Evolutionary conservation across 2,113 vertebrate genomes (phyloP).

Genomic region (Synodontis membranacea): DNA sequence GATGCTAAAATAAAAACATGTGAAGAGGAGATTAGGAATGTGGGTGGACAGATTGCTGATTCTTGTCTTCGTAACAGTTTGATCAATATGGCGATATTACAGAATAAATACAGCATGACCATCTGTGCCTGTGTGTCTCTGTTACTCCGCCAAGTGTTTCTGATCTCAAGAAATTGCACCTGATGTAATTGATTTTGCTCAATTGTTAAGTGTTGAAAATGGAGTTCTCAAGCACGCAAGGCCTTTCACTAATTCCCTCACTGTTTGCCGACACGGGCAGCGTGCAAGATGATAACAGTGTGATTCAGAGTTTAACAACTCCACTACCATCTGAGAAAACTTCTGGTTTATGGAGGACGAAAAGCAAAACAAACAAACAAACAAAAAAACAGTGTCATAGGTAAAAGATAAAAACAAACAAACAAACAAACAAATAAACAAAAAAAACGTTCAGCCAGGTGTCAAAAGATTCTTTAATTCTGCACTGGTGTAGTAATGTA

Average conservation of each 20-base stretch:
- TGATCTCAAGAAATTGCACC: background rate
- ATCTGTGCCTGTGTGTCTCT: background rate
- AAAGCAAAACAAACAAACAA: no score
- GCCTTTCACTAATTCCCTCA: background rate
- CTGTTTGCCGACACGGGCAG: background rate
- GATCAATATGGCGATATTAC: slow-evolving; percentile 57
- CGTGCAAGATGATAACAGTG: background rate
- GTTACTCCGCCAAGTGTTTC: background rate
- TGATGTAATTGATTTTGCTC: slow-evolving; percentile 5
- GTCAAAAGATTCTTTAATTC: background rate
- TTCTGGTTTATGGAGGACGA: background rate
- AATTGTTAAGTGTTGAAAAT: background rate
- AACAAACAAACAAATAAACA: no score
- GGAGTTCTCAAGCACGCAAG: background rate
- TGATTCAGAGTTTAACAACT: background rate
- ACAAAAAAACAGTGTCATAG: background rate
- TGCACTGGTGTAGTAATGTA: background rate
- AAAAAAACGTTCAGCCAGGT: background rate
- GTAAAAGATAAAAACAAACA: background rate
- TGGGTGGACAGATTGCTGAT: slow-evolving; percentile 49
- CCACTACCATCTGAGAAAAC: background rate
- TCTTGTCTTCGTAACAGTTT: slow-evolving; percentile 46
- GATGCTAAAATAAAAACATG: slow-evolving; percentile 50
- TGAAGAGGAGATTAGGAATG: slow-evolving; percentile 55
- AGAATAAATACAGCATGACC: slow-evolving; percentile 24